Conservation (phyloP, 2,113 vertebrate species). For the Tetrao urogallus region DNA sequence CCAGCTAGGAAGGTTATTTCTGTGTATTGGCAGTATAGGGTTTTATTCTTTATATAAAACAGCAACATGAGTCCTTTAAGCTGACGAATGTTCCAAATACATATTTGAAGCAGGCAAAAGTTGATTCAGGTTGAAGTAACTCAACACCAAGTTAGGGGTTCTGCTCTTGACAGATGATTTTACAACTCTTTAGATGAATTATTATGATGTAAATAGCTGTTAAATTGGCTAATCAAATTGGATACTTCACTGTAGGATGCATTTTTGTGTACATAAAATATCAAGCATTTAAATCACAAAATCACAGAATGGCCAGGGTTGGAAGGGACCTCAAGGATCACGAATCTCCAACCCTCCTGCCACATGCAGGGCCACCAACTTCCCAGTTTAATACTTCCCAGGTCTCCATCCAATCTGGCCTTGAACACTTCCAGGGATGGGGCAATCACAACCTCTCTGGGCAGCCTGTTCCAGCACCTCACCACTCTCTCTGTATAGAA, state of each 20-base stretch:
- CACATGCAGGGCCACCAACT: too few relatives aligned
- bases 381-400: too few relatives aligned
- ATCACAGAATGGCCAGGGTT: too few relatives aligned
- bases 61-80: not conserved
- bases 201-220: not conserved
- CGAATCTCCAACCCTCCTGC: too few relatives aligned
- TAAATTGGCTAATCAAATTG: not conserved
- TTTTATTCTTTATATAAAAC: not conserved
- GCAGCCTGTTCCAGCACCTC: too few relatives aligned
- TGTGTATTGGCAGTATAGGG: not conserved
- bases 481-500: too few relatives aligned
- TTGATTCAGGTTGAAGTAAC: not conserved
- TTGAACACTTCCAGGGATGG: too few relatives aligned
- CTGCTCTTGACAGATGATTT: not conserved
- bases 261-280: not conserved
- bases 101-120: not conserved
- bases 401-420: too few relatives aligned
- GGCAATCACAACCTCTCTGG: too few relatives aligned
- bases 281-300: not conserved
- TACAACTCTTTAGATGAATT: not conserved
- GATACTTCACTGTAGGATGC: not conserved
- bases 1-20: not conserved
- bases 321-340: too few relatives aligned
- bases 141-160: accelerated
- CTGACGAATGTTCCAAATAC: not conserved